Evolutionary conservation across 2,113 vertebrate genomes (phyloP), one percentile per base, ranked within the genome.

Genomic region (Rynchops niger): DNA sequence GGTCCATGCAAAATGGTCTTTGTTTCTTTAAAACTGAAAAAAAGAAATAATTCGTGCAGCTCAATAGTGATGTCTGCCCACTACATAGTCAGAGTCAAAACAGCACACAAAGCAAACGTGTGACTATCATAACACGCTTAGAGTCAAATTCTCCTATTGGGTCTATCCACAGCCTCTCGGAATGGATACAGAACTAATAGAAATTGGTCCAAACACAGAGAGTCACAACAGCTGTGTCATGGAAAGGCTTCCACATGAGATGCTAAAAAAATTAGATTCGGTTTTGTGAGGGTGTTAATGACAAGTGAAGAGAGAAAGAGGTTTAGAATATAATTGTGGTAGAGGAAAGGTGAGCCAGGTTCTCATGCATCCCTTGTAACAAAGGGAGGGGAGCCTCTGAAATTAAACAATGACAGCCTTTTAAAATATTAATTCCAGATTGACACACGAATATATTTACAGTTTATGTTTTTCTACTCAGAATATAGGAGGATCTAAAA

Each of bases 11-110:
- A 82, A 82, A 91, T 26, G 16, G 19, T 49, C 12, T 84, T 88
- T 72, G 13, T 70, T 92, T 87, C 77, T 92, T 88, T 78, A 95
- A 76, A 96, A 71, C 29, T 93, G 76, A 5, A 58, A 88, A 63
- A 66, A 81, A 17, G 17, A 90, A 77, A n/a, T 59, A 29, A 53
- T 59, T 83, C 79, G 34, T 62, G 47, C 49, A 69, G 42, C 42
- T 80, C 45, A 9, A 0, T 36, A 61, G 58, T 49, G 27, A 29
- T 52, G 47, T 42, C 74, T 73, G 71, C 58, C 42, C 49, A 80
- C 14, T 47, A 9, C 32, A 63, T 3, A 69, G 47, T 49, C 65
- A 86, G 36, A 70, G 32, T 32, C 49, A 42, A 56, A 43, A 63
- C 11, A 79, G 65, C 56, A 76, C 40, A 72, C 13, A 32, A 21